Evolutionary conservation across 2,888 invertebrate species (phyloP).

Genomic region (Diarsia rubi): DNA sequence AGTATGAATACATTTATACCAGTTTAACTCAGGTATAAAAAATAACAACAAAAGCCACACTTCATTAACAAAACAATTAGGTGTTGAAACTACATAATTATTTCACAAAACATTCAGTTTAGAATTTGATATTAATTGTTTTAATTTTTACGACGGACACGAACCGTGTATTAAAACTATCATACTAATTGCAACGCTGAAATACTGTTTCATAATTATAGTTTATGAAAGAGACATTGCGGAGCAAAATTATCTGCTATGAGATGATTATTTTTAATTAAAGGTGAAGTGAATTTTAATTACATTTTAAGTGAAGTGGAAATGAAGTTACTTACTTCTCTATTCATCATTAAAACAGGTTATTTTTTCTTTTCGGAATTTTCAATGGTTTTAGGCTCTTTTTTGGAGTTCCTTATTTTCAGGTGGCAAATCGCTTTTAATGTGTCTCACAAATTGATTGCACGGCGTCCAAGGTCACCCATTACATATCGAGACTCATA

Average conservation of each 20-base stretch:
- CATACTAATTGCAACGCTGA: slow-evolving; percentile 42
- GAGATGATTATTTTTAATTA: slow-evolving; percentile 24
- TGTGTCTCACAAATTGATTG: neutral
- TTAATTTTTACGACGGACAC: slow-evolving; percentile 19
- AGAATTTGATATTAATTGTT: slow-evolving; percentile 17
- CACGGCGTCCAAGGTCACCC: neutral
- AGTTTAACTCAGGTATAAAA: too few species aligned
- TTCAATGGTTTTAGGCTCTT: too few species aligned
- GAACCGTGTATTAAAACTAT: slow-evolving; percentile 7
- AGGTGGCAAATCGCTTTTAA: neutral
- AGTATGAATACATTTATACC: neutral
- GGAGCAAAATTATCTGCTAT: slow-evolving; percentile 25
- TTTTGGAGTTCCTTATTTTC: neutral
- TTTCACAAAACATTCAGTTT: slow-evolving; percentile 6
- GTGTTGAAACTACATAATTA: slow-evolving; percentile 10
- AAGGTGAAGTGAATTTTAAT: neutral
- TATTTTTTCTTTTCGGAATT: too few species aligned
- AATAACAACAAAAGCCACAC: neutral
- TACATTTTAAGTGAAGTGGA: neutral
- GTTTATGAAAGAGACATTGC: slow-evolving; percentile 14
- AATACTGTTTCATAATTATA: slow-evolving; percentile 6
- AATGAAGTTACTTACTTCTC: neutral
- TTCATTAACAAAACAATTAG: slow-evolving; percentile 19
- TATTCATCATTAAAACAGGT: too few species aligned
- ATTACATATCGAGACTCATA: neutral